Evolutionary conservation across 2,113 vertebrate species (phyloP).

Genomic region (Forbesichthys papilliferus): DNA sequence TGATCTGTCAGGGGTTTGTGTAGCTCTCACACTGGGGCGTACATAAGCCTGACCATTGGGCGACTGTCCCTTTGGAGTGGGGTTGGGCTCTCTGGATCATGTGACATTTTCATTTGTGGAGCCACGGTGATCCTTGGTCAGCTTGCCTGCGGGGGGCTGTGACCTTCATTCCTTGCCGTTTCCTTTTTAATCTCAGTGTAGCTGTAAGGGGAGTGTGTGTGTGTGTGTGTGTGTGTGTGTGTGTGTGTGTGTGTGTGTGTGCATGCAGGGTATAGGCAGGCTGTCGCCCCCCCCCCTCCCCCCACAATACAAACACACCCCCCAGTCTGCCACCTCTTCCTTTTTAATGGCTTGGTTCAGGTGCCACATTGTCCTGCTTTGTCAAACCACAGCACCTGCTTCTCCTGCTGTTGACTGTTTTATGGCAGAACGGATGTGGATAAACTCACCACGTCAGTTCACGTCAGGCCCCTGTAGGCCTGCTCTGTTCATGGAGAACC

Average conservation of each 20-base stretch:
- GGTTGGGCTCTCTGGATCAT: slow-evolving; percentile 43
- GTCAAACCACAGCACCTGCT: slow-evolving; percentile 1
- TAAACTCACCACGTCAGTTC: slow-evolving; percentile 24
- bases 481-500: slow-evolving; percentile 17
- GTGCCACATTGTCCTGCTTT: slow-evolving; percentile 29
- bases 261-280: slow-evolving; percentile 11
- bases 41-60: slow-evolving; percentile 25
- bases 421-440: slow-evolving; percentile 6
- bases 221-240: too few species aligned
- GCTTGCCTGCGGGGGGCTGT: slow-evolving; percentile 48
- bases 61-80: slow-evolving; percentile 48
- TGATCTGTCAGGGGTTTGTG: slow-evolving; percentile 35
- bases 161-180: slow-evolving; percentile 57
- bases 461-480: slow-evolving; percentile 18
- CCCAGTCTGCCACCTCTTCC: slow-evolving; percentile 14
- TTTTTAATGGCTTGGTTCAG: slow-evolving; percentile 40
- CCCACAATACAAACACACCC: slow-evolving; percentile 1
- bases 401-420: slow-evolving; percentile 29
- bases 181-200: slow-evolving; percentile 42
- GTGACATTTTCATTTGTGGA: slow-evolving; percentile 69
- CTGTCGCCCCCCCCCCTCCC: slow-evolving; percentile 46
- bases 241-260: too few species aligned
- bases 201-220: slow-evolving; percentile 46
- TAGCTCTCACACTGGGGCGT: slow-evolving; percentile 18
- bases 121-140: slow-evolving; percentile 44